phyloP scores from a whole-genome alignment of 2,888 invertebrate species.

The Rhagonycha lutea region DNA sequence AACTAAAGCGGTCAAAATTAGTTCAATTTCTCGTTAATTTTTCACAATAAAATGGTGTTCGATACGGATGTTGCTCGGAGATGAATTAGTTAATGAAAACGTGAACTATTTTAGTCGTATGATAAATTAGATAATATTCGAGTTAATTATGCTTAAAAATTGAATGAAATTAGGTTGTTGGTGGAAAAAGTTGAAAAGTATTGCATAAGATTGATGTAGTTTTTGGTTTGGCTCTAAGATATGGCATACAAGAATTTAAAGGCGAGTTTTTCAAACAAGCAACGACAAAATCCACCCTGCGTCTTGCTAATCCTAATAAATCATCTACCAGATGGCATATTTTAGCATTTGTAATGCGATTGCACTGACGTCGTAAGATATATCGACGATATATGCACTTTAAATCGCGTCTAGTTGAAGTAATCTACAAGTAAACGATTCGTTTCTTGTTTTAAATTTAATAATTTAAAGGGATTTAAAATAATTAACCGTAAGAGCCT shows the following conservation, averaged over 20 bases:
- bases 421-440: constrained; percentile 46
- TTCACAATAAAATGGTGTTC: too few species aligned
- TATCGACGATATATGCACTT: constrained; percentile 56
- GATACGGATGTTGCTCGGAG: not conserved
- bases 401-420: constrained; percentile 39
- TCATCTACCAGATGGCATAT: constrained; percentile 57
- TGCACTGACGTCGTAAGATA: constrained; percentile 54
- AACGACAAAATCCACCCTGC: constrained; percentile 25
- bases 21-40: too few species aligned
- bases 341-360: constrained; percentile 56
- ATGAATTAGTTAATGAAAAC: not conserved
- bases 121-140: not conserved
- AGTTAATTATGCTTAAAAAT: not conserved
- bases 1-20: too few species aligned
- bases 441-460: constrained; percentile 1
- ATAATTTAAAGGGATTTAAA: constrained; percentile 16
- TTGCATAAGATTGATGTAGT: constrained; percentile 2
- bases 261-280: constrained; percentile 17
- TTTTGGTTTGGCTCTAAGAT: not conserved
- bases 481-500: constrained; percentile 33
- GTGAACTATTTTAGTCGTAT: not conserved
- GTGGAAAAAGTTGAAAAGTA: not conserved
- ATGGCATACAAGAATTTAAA: constrained; percentile 10
- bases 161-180: not conserved
- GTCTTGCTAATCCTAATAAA: constrained; percentile 43